Evolutionary conservation across 2,797 vertebrate genomes (phyloP).

Genomic region (Onychomys torridus): DNA sequence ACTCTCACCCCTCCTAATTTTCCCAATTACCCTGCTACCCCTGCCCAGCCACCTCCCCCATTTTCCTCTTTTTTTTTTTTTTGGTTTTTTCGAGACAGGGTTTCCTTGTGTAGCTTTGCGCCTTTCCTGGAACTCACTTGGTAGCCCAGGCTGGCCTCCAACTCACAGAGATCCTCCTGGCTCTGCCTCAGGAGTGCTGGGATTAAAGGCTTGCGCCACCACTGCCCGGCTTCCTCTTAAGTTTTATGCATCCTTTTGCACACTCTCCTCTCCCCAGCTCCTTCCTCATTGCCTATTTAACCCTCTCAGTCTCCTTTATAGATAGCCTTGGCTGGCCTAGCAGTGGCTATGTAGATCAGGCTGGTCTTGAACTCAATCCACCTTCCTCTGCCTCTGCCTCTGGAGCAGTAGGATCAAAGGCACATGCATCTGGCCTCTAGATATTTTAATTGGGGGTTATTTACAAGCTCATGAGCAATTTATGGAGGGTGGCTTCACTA

Average conservation of each 20-base stretch:
- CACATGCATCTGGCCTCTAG: neutral
- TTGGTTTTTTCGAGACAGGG: too few species aligned
- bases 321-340: neutral
- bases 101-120: too few species aligned
- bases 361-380: neutral
- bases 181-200: too few species aligned
- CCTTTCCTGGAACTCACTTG: too few species aligned
- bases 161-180: too few species aligned
- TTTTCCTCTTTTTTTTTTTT: neutral
- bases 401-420: neutral
- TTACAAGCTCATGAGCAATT: neutral
- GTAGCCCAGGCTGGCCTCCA: too few species aligned
- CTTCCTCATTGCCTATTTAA: neutral
- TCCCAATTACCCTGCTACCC: neutral
- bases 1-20: neutral
- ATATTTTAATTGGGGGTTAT: neutral
- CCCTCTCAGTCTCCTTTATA: neutral
- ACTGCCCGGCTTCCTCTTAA: neutral
- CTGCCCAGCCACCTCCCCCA: neutral
- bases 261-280: neutral
- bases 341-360: neutral
- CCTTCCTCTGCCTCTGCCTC: neutral
- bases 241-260: neutral
- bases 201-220: too few species aligned
- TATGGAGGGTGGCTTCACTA: neutral